Conservation (phyloP, 2,888 invertebrate species). For the Drosophila peninsularis region DNA sequence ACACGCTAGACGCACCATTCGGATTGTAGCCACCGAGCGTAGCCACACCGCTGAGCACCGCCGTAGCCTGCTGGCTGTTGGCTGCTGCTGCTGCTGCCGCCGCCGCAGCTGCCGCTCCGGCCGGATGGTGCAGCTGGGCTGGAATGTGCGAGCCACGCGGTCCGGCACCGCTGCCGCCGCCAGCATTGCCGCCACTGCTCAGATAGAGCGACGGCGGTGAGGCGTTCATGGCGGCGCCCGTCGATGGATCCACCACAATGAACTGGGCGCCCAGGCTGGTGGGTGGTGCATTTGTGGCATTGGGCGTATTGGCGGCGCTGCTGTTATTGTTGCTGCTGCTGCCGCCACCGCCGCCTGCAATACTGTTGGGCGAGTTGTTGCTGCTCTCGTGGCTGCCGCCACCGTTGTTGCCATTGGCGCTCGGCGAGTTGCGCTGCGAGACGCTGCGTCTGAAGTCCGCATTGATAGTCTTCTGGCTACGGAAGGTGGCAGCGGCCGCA, state of each 20-base stretch:
- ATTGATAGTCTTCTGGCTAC: conserved; percentile 81
- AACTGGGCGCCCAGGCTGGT: conserved; percentile 64
- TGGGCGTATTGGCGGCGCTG: conserved; percentile 69
- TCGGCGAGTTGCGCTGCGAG: conserved; percentile 84
- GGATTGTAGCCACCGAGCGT: conserved; percentile 86
- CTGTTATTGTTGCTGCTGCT: conserved; percentile 53
- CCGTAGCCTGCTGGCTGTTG: conserved; percentile 72
- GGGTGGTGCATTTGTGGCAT: conserved; percentile 58
- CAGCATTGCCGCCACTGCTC: conserved; percentile 64
- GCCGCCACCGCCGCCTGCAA: conserved; percentile 41
- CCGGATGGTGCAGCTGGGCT: conserved; percentile 77
- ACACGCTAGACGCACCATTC: conserved; percentile 83
- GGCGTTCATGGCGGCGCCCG: conserved; percentile 60
- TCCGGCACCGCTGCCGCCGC: conserved; percentile 47
- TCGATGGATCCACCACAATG: conserved; percentile 69
- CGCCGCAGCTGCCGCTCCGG: conserved; percentile 72
- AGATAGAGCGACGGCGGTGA: conserved; percentile 81
- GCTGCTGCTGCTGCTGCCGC: conserved; percentile 83
- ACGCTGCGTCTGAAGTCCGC: conserved; percentile 82
- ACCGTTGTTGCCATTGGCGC: conserved; percentile 79
- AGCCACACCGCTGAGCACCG: conserved; percentile 74
- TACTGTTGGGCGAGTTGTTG: conserved; percentile 85
- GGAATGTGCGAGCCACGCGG: conserved; percentile 82
- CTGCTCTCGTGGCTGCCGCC: conserved; percentile 82
- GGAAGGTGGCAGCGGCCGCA: conserved; percentile 78